Evolutionary conservation across 37 sponge, comb jelly and placozoan species (phyloP).

Genomic region (Agelas oroides): DNA sequence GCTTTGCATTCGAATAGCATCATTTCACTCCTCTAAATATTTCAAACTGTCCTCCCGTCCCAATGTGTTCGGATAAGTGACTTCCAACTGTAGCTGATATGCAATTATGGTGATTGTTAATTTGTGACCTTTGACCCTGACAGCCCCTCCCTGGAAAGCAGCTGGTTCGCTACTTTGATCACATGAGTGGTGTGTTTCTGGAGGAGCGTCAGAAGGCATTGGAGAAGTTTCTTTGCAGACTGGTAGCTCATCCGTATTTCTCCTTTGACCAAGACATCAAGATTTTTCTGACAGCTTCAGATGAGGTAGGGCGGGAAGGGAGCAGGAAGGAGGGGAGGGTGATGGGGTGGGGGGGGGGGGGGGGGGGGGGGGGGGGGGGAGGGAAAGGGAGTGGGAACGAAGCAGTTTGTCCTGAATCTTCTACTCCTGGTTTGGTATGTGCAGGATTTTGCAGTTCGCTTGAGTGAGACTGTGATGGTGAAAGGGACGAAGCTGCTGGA

Average conservation of each 20-base stretch:
- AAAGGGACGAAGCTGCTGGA: constrained; percentile 26
- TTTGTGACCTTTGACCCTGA: background rate
- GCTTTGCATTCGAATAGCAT: no score
- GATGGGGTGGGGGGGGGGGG: background rate
- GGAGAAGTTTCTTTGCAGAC: constrained; percentile 76
- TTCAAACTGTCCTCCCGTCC: no score
- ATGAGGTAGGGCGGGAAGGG: constrained; percentile 41
- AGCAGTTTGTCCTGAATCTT: no score
- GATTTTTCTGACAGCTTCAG: constrained; percentile 66
- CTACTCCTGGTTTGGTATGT: background rate
- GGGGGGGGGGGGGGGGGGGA: no score
- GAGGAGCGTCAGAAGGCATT: constrained; percentile 74
- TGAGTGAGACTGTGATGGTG: constrained; percentile 8
- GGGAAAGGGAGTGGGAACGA: no score
- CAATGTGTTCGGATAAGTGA: no score
- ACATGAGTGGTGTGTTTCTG: constrained; percentile 77
- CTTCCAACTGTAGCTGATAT: no score
- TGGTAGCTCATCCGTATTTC: constrained; percentile 73
- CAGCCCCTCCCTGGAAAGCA: constrained; percentile 94
- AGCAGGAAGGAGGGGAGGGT: background rate
- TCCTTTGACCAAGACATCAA: constrained; percentile 65
- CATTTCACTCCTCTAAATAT: no score
- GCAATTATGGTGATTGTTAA: background rate
- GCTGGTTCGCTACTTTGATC: constrained; percentile 72
- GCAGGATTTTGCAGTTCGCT: constrained; percentile 40